Conservation (phyloP, 2,797 vertebrate genomes). For the Macropus fuliginosus region DNA sequence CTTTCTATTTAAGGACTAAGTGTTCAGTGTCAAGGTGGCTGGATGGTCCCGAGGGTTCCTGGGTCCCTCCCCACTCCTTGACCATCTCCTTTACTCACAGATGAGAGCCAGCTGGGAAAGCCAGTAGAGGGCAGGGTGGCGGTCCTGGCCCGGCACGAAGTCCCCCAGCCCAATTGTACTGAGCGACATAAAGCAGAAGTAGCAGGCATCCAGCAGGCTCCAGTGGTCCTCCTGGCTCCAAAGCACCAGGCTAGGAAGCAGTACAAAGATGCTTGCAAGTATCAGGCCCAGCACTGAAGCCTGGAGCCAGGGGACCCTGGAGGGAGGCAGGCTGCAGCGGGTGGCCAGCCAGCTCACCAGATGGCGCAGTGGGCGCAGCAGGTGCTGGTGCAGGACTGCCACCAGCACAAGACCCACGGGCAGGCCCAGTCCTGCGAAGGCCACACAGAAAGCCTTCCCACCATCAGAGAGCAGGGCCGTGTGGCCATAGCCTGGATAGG, state of each 20-base stretch:
- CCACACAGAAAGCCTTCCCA: slow-evolving; percentile 88
- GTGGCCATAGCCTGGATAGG: slow-evolving; percentile 86
- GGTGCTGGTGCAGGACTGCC: slow-evolving; percentile 78
- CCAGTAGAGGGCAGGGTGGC: slow-evolving; percentile 71
- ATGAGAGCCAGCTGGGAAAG: slow-evolving; percentile 86
- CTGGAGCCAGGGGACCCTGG: slow-evolving; percentile 77
- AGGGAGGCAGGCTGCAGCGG: slow-evolving; percentile 80
- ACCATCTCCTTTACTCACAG: slow-evolving; percentile 82
- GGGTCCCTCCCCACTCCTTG: background rate
- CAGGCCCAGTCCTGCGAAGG: slow-evolving; percentile 87
- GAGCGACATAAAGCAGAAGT: slow-evolving; percentile 89
- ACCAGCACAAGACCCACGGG: slow-evolving; percentile 86
- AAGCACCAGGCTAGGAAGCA: slow-evolving; percentile 85
- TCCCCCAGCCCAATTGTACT: slow-evolving; percentile 89
- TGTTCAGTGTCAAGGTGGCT: background rate
- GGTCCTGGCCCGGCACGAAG: slow-evolving; percentile 78
- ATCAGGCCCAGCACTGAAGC: slow-evolving; percentile 72
- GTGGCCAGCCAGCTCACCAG: slow-evolving; percentile 75
- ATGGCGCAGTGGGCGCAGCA: slow-evolving; percentile 82
- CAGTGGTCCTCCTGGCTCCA: slow-evolving; percentile 79
- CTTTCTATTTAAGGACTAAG: too few species aligned
- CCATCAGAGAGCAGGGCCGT: slow-evolving; percentile 85
- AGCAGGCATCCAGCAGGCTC: slow-evolving; percentile 87
- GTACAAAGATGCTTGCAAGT: slow-evolving; percentile 80
- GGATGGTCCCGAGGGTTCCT: too few species aligned